Percentiles rank a stretch among this genome's conserved stretches.
These are phyloP conservation scores for Camarhynchus parvulus DNA, from an alignment of 2,113 vertebrate genomes.

Conservation along the genomic window DNA sequence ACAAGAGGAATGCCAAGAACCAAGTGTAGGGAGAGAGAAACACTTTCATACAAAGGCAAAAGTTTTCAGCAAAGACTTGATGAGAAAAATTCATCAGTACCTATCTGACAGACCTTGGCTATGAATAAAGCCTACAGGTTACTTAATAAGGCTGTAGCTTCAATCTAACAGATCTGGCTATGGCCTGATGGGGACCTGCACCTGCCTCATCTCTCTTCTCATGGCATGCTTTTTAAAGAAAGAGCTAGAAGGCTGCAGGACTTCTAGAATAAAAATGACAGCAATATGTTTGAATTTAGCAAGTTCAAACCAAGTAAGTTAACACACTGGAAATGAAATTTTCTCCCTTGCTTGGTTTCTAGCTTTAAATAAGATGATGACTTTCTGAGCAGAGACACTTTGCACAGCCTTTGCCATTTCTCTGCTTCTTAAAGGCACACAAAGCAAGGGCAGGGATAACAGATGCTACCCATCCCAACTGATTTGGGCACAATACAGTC, in stretches of 20 bases:
- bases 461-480: conserved; percentile 27
- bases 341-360: background rate
- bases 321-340: background rate
- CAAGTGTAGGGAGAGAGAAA: background rate
- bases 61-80: background rate
- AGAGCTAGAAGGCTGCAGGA: background rate
- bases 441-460: background rate
- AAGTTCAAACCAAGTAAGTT: background rate
- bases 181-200: background rate
- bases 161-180: background rate
- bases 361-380: background rate
- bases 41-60: background rate
- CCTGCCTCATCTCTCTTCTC: background rate
- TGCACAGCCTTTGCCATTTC: background rate
- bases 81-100: background rate
- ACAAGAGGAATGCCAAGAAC: background rate
- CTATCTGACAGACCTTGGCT: background rate
- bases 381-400: background rate
- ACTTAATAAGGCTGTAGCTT: background rate
- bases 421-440: background rate
- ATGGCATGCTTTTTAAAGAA: background rate
- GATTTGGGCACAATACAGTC: background rate
- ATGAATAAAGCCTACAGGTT: background rate
- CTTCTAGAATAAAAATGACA: background rate
- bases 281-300: background rate